Percentiles rank a stretch among this genome's conserved stretches.
phyloP scores from a whole-genome alignment of 1,140 invertebrate genomes.

The Aphelenchoides avenae region DNA sequence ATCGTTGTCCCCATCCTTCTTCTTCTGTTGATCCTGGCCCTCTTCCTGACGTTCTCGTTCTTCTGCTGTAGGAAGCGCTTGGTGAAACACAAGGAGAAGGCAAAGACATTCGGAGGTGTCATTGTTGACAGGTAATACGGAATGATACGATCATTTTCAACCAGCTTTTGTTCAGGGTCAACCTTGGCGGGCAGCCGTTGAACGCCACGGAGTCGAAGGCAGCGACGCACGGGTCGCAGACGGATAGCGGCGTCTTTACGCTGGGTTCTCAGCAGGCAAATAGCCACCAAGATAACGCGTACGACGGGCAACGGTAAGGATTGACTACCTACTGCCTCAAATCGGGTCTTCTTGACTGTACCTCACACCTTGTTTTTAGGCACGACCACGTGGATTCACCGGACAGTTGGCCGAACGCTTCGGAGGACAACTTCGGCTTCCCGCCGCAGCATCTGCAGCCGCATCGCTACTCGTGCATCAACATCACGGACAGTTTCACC shows the following conservation, averaged over 20 bases:
- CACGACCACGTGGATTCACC: no score
- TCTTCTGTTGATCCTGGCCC: constrained; percentile 14
- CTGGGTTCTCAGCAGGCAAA: no score
- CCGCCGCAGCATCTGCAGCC: not conserved
- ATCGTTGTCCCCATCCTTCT: constrained; percentile 14
- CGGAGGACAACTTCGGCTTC: constrained; percentile 9
- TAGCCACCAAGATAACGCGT: no score
- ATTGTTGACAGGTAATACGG: constrained; percentile 16
- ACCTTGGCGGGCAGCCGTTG: constrained; percentile 16
- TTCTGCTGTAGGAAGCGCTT: constrained; percentile 11
- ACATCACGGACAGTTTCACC: not conserved
- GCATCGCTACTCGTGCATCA: not conserved
- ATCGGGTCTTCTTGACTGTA: no score
- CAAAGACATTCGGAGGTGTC: constrained; percentile 13
- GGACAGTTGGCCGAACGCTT: no score
- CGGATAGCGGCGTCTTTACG: constrained; percentile 39
- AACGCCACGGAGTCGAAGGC: constrained; percentile 32
- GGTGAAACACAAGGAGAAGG: constrained; percentile 8
- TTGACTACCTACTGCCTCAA: no score
- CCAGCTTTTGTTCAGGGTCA: no score
- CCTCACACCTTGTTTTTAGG: no score
- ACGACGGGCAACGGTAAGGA: no score
- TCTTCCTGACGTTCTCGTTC: not conserved
- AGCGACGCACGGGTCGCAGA: constrained; percentile 31
- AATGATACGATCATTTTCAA: no score